phyloP scores from a whole-genome alignment of 2,797 vertebrate species.

The Sebastes reedi region DNA sequence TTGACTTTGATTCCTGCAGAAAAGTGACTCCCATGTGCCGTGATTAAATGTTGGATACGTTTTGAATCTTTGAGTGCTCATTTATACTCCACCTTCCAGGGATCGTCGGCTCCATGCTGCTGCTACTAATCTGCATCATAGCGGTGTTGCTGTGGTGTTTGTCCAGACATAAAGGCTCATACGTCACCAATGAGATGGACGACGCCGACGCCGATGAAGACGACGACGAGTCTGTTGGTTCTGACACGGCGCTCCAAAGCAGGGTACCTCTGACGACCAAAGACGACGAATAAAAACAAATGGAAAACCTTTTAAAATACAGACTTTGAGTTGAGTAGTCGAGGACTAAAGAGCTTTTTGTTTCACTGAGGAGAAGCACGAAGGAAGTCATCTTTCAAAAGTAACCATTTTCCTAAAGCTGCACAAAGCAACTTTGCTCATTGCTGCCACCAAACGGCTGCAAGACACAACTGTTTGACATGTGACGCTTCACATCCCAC shows the following conservation, averaged over 20 bases:
- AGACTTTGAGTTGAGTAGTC: not conserved
- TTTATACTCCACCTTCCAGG: conserved; percentile 58
- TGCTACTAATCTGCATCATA: conserved; percentile 76
- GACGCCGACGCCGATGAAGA: conserved; percentile 39
- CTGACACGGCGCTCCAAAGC: conserved; percentile 74
- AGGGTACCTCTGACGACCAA: conserved; percentile 76
- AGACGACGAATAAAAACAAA: conserved; percentile 69
- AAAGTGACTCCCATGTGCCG: too few relatives aligned
- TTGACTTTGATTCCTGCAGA: too few relatives aligned
- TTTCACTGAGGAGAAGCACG: not conserved
- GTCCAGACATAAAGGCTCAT: conserved; percentile 88
- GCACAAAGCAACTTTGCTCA: conserved; percentile 8
- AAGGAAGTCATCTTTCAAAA: not conserved
- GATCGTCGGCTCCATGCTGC: conserved; percentile 67
- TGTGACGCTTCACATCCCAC: not conserved
- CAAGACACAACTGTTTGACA: not conserved
- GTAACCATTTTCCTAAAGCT: not conserved
- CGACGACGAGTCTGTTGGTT: conserved; percentile 69
- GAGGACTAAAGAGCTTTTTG: not conserved
- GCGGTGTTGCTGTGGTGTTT: conserved; percentile 76
- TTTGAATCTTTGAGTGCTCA: not conserved
- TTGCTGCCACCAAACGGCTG: not conserved
- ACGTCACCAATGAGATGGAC: conserved; percentile 88
- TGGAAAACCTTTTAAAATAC: not conserved
- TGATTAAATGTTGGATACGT: too few relatives aligned